Conservation (phyloP, 2,797 vertebrate species). For the Esox masquinongy region DNA sequence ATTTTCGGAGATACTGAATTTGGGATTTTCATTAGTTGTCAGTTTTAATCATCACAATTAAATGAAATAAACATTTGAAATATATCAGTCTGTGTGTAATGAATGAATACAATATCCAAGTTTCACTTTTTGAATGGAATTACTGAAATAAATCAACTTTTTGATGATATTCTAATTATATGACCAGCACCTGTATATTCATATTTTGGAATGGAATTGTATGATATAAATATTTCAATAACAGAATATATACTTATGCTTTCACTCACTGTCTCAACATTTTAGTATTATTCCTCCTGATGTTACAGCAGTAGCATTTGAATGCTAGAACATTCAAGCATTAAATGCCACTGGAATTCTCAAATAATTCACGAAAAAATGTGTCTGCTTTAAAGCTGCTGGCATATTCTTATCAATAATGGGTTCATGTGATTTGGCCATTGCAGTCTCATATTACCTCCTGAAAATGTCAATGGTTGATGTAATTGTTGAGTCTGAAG, state of each 20-base stretch:
- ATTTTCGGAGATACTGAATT: no score
- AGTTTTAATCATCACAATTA: no score
- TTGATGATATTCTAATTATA: no score
- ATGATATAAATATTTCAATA: constrained; percentile 27
- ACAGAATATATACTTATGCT: background rate
- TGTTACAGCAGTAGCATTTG: background rate
- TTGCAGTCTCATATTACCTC: background rate
- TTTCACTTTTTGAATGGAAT: no score
- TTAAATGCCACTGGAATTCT: background rate
- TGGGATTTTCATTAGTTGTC: no score
- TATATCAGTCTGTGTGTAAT: no score
- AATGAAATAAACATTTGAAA: no score
- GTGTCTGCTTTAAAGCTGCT: background rate
- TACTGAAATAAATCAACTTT: no score
- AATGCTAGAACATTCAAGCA: background rate
- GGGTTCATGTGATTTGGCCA: background rate
- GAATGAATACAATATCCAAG: no score
- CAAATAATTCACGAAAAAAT: background rate
- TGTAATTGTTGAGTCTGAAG: background rate
- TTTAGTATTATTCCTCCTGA: background rate
- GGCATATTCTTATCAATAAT: background rate
- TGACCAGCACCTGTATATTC: no score
- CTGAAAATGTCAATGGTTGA: constrained; percentile 6
- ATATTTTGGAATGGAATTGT: constrained; percentile 14
- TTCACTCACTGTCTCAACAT: background rate